These are phyloP conservation scores for Tenthredo distinguenda DNA, from an alignment of 2,888 invertebrate species.

Conservation along the genomic window DNA sequence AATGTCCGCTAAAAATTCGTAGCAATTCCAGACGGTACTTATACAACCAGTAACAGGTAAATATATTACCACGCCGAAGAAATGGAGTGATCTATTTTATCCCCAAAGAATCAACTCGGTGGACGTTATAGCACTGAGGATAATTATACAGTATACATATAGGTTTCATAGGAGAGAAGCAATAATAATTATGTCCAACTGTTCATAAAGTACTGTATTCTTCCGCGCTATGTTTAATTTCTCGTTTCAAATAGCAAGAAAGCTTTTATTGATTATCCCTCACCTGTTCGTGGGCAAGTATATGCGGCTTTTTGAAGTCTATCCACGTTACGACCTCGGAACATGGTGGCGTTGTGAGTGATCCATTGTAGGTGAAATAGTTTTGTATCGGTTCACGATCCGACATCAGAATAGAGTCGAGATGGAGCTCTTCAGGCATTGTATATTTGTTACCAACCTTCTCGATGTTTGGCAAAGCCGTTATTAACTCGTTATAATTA, in stretches of 20 bases:
- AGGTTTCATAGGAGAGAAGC: too few relatives aligned
- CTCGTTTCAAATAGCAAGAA: background rate
- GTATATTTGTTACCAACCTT: constrained; percentile 79
- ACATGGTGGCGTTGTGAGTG: constrained; percentile 92
- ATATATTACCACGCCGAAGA: too few relatives aligned
- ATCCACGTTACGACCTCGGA: constrained; percentile 93
- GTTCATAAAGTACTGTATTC: background rate
- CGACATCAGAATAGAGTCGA: constrained; percentile 79
- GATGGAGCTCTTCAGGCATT: constrained; percentile 79
- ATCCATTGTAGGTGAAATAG: constrained; percentile 92
- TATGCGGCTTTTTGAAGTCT: constrained; percentile 87
- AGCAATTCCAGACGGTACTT: too few relatives aligned
- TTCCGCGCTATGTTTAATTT: background rate
- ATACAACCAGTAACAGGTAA: too few relatives aligned
- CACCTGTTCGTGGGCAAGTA: constrained; percentile 85
- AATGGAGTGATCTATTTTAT: too few relatives aligned
- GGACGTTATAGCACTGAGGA: too few relatives aligned
- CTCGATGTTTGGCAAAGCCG: constrained; percentile 80
- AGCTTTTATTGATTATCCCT: constrained; percentile 15
- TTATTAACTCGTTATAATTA: constrained; percentile 77
- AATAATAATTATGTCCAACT: background rate
- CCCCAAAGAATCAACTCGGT: too few relatives aligned
- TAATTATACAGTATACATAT: too few relatives aligned
- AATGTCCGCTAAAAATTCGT: too few relatives aligned
- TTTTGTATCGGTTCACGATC: constrained; percentile 78